These are phyloP conservation scores for Wasmannia auropunctata DNA, from an alignment of 1,140 invertebrate genomes.

Conservation along the genomic window DNA sequence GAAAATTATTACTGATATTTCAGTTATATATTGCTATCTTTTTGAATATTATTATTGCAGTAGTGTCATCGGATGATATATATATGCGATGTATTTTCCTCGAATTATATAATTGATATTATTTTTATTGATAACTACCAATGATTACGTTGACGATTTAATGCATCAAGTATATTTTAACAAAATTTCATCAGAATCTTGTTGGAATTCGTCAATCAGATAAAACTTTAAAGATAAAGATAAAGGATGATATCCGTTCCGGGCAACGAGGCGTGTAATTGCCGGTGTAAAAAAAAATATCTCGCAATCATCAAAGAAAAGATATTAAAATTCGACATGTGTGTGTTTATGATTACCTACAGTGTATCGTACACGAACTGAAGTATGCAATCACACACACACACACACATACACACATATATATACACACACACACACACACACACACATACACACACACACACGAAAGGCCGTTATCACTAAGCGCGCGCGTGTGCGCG, in stretches of 20 bases:
- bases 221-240: background rate
- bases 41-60: too few species aligned
- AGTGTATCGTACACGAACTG: background rate
- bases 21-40: too few species aligned
- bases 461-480: background rate
- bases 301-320: background rate
- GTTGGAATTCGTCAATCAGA: conserved; percentile 17
- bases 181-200: background rate
- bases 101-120: too few species aligned
- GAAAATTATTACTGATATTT: too few species aligned
- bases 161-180: background rate
- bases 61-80: too few species aligned
- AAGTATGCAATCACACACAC: background rate
- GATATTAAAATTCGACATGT: conserved; percentile 4
- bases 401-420: too few species aligned
- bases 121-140: background rate
- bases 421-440: too few species aligned
- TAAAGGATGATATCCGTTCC: background rate
- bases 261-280: background rate
- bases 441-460: too few species aligned
- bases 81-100: too few species aligned
- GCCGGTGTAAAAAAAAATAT: conserved; percentile 10
- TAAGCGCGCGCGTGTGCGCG: background rate
- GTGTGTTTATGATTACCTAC: background rate
- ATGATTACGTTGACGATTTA: background rate